Percentiles rank a stretch among this genome's conserved stretches.
Conservation (phyloP, 2,888 invertebrate genomes). For the Tachystola acroxantha region DNA sequence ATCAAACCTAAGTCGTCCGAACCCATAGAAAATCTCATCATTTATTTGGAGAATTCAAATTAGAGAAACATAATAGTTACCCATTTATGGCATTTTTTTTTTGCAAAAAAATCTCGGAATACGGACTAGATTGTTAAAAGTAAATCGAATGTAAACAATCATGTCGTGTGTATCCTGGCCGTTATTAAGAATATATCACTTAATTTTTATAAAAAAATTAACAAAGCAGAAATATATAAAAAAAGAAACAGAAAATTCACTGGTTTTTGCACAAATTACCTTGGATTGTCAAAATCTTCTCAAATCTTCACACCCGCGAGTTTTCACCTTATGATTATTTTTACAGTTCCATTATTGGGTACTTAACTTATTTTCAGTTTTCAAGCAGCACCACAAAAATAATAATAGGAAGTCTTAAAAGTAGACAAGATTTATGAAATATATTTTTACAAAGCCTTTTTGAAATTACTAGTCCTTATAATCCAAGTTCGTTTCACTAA, state of each 20-base stretch:
- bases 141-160: no score
- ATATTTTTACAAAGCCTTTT: slow-evolving; percentile 26
- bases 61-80: no score
- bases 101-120: no score
- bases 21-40: no score
- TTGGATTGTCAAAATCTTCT: slow-evolving; percentile 28
- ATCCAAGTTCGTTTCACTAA: slow-evolving; percentile 44
- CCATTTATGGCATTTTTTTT: no score
- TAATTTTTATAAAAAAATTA: slow-evolving; percentile 5
- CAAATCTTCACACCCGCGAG: slow-evolving; percentile 18
- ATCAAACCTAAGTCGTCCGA: no score
- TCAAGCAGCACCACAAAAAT: slow-evolving; percentile 44
- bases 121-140: no score
- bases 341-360: slow-evolving; percentile 18
- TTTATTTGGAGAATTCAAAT: no score
- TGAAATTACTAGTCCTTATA: slow-evolving; percentile 31
- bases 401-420: slow-evolving; percentile 35
- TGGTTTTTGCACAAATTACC: slow-evolving; percentile 27
- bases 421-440: slow-evolving; percentile 32
- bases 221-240: slow-evolving; percentile 9
- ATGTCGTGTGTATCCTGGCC: no score
- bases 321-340: slow-evolving; percentile 21
- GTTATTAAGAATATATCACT: no score
- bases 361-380: slow-evolving; percentile 17
- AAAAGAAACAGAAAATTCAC: slow-evolving; percentile 8